Base-by-base conservation (phyloP, 2,888 invertebrate genomes). In the Parochlus steinenii region DNA sequence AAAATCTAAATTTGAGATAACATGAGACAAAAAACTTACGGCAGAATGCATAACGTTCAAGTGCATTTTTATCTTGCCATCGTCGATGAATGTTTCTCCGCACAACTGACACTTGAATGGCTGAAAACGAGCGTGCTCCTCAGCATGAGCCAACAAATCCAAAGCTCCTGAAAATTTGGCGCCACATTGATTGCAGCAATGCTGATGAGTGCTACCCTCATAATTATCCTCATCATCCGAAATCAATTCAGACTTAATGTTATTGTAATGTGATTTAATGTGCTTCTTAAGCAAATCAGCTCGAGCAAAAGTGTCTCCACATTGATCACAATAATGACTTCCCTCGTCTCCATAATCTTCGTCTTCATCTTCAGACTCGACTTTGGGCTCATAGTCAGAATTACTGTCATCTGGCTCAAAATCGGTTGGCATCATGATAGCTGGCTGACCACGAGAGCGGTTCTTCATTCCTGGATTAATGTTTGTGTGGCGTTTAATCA, bases 141-240 rank as follows among this genome's bases (percentile, higher is more conserved):
- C 81, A 1, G 80, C 78, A 56, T 82, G 82, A 14, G 81, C 78
- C 28, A 80, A 61, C 44, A 82, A 63, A 52, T 79, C 78, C 46
- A 79, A 56, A 34, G 79, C 78, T 60, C 78, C 79, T 26, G 70
- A 65, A 53, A 80, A 83, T 41, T 69, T 69, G 56, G 80, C 78
- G 30, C 81, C 82, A 53, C 83, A 83, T 23, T 76, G 78, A 50
- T 73, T 77, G 53, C 83, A 85, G 42, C 74, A 67, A 52, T 82
- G 79, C 39, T 26, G 22, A 11, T 23, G 11, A n/a, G 3, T n/a
- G 22, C 24, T 31, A 16, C 33, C 30, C 6, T 27, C 17, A 16
- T 37, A 30, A 27, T 38, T 42, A 14, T 27, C 30, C 12, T 35
- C 35, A 14, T 30, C 24, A 18, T 38, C 38, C 1, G 38, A 27